A percentile compares a stretch with the other conserved stretches of the same genome.
Conservation (phyloP, 2,113 vertebrate genomes). For the Semicossyphus pulcher region DNA sequence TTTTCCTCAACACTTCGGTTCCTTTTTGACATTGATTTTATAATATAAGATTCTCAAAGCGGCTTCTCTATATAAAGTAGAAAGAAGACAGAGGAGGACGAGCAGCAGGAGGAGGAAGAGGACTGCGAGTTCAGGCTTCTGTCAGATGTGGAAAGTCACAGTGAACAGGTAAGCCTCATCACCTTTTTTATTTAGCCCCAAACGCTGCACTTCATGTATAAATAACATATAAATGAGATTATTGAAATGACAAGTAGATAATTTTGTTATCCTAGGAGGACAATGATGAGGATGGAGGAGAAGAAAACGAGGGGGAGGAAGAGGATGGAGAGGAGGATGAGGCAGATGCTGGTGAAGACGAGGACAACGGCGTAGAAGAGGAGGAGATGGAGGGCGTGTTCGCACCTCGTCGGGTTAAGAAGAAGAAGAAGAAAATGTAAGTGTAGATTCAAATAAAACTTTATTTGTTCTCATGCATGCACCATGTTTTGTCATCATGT, state of each 20-base stretch:
- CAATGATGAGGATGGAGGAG: slow-evolving; percentile 20
- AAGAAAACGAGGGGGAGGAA: slow-evolving; percentile 3
- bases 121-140: slow-evolving; percentile 90
- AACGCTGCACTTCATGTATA: no score
- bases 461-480: neutral
- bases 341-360: slow-evolving; percentile 59
- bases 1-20: neutral
- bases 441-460: slow-evolving; percentile 10
- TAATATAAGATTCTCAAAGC: neutral
- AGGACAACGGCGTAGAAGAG: slow-evolving; percentile 74
- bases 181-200: neutral
- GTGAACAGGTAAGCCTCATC: slow-evolving; percentile 82
- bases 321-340: slow-evolving; percentile 41
- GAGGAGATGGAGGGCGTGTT: slow-evolving; percentile 88
- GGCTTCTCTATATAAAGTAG: slow-evolving; percentile 67
- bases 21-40: neutral
- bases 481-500: no score
- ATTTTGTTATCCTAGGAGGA: slow-evolving; percentile 70
- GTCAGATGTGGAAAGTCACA: slow-evolving; percentile 87
- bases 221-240: no score
- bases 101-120: slow-evolving; percentile 87
- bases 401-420: slow-evolving; percentile 67
- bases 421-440: slow-evolving; percentile 90
- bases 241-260: neutral
- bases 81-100: slow-evolving; percentile 74